These are phyloP conservation scores for Zaprionus capensis DNA, from an alignment of 1,140 invertebrate species.

Conservation along the genomic window DNA sequence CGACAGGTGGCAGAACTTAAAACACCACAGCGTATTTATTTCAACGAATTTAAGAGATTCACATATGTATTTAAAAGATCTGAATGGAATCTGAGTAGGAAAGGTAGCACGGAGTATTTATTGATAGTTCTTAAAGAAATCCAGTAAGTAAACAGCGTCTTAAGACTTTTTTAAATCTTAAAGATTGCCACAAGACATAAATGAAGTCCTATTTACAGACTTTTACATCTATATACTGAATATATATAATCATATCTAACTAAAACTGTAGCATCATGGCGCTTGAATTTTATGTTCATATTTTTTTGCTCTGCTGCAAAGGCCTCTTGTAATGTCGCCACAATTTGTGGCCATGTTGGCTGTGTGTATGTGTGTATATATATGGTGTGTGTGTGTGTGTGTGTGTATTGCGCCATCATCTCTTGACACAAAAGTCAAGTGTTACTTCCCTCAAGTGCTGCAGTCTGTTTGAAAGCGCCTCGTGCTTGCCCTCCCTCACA, in stretches of 20 bases:
- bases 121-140: background rate
- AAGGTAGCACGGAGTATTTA: background rate
- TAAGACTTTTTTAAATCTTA: background rate
- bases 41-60: background rate
- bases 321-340: constrained; percentile 38
- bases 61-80: background rate
- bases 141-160: no score
- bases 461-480: constrained; percentile 52
- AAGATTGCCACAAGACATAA: background rate
- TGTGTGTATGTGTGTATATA: background rate
- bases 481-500: constrained; percentile 24
- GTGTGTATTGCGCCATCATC: constrained; percentile 24
- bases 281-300: constrained; percentile 41
- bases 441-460: constrained; percentile 74
- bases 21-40: background rate
- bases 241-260: background rate
- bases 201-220: background rate
- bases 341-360: constrained; percentile 39
- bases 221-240: background rate
- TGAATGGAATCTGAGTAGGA: background rate
- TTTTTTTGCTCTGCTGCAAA: constrained; percentile 19
- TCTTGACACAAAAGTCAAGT: constrained; percentile 81
- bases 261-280: constrained; percentile 23
- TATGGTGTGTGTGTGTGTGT: constrained; percentile 3
- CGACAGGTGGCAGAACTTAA: constrained; percentile 2